A percentile compares a stretch with the other conserved stretches of the same genome.
phyloP scores from a whole-genome alignment of 2,797 vertebrate genomes.

The Alcedo atthis region DNA sequence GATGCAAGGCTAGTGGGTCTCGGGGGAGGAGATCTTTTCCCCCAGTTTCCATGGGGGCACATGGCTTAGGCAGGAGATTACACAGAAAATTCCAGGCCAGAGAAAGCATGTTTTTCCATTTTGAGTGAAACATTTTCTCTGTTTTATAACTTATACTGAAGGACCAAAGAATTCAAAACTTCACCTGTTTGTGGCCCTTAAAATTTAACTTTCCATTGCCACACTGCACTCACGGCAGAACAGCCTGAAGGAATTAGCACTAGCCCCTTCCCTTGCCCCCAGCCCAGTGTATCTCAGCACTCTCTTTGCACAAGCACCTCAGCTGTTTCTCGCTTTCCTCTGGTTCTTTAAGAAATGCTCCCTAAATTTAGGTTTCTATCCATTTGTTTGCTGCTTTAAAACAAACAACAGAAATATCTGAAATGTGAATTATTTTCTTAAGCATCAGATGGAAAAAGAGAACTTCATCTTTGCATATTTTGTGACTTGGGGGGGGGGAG shows the following conservation, averaged over 20 bases:
- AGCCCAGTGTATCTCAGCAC: neutral
- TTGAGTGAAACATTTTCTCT: conserved; percentile 49
- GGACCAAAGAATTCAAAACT: conserved; percentile 70
- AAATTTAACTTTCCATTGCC: neutral
- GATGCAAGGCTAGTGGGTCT: neutral
- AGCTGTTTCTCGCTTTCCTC: conserved; percentile 36
- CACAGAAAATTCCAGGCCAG: conserved; percentile 33
- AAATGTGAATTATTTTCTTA: conserved; percentile 71
- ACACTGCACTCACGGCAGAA: neutral
- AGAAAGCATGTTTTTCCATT: conserved; percentile 13
- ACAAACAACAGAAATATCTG: neutral
- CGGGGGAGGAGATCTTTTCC: neutral
- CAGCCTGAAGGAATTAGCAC: conserved; percentile 39
- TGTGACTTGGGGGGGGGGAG: conserved; percentile 7
- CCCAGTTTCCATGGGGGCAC: neutral
- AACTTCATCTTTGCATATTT: conserved; percentile 22
- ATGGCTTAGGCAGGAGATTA: neutral
- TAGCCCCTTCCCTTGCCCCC: neutral
- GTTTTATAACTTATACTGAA: conserved; percentile 45
- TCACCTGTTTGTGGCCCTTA: neutral
- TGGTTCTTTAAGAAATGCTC: conserved; percentile 54
- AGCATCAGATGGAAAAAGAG: conserved; percentile 45
- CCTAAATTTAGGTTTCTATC: conserved; percentile 50
- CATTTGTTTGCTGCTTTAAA: conserved; percentile 57
- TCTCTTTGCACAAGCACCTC: conserved; percentile 28